These are phyloP conservation scores for Aphaenogaster floridana DNA, from an alignment of 1,140 invertebrate genomes.

Conservation along the genomic window DNA sequence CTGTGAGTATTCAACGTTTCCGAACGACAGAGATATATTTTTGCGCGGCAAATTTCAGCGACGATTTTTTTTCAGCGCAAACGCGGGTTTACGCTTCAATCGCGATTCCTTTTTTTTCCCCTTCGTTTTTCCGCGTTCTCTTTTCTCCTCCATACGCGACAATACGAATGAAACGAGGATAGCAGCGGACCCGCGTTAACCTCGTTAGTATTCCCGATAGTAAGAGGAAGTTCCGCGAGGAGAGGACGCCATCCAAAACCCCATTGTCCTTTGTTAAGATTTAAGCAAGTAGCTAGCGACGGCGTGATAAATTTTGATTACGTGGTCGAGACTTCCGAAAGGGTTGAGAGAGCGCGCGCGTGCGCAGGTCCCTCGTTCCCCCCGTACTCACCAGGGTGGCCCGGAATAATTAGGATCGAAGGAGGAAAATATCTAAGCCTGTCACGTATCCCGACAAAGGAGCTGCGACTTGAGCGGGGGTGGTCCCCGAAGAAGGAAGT, in stretches of 20 bases:
- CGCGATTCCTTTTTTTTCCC: background rate
- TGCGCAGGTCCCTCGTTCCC: background rate
- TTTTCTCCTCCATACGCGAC: background rate
- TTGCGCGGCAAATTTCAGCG: constrained; percentile 48
- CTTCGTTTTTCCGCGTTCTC: background rate
- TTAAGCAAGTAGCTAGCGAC: constrained; percentile 54
- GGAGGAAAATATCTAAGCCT: constrained; percentile 75
- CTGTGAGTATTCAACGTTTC: constrained; percentile 56
- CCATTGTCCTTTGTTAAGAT: constrained; percentile 69
- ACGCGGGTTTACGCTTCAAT: constrained; percentile 11
- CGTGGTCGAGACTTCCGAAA: constrained; percentile 50
- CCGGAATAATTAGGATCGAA: constrained; percentile 74
- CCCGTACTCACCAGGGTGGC: constrained; percentile 20
- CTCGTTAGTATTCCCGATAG: constrained; percentile 70
- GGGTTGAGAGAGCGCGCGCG: constrained; percentile 34
- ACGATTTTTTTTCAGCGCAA: constrained; percentile 57
- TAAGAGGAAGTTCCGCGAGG: constrained; percentile 50
- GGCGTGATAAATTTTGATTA: constrained; percentile 76
- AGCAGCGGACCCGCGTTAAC: constrained; percentile 29
- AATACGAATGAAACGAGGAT: constrained; percentile 12
- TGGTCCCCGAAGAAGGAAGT: constrained; percentile 49
- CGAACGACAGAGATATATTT: constrained; percentile 46
- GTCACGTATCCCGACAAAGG: constrained; percentile 74
- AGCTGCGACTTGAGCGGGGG: constrained; percentile 57
- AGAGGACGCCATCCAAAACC: constrained; percentile 31